Conservation (phyloP, 2,113 vertebrate species). For the Zapus hudsonius region DNA sequence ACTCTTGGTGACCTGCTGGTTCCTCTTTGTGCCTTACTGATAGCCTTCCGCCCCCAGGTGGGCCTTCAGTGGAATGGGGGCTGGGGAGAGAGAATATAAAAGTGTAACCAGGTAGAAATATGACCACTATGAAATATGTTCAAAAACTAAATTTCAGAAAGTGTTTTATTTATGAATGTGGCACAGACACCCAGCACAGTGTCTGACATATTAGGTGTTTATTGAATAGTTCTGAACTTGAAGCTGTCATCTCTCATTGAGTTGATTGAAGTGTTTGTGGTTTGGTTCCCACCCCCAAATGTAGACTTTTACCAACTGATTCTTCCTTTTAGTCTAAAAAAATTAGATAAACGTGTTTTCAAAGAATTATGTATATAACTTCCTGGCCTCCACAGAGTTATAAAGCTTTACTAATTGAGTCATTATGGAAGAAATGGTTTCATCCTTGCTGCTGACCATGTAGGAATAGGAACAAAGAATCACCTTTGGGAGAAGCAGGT, state of each 20-base stretch:
- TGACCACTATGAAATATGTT: no score
- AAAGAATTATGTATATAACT: constrained; percentile 12
- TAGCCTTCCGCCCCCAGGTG: background rate
- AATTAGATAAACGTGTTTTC: constrained; percentile 15
- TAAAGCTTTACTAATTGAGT: constrained; percentile 17
- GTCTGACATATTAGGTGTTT: background rate
- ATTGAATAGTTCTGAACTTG: background rate
- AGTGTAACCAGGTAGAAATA: no score
- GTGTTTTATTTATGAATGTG: background rate
- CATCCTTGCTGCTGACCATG: background rate
- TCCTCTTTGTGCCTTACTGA: background rate
- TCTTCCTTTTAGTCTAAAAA: background rate
- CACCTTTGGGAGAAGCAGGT: background rate
- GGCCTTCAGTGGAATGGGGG: no score
- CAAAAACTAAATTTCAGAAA: no score
- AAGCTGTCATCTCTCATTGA: background rate
- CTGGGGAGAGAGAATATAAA: no score
- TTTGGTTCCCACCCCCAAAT: constrained; percentile 4
- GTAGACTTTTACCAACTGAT: constrained; percentile 27
- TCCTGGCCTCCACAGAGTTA: background rate
- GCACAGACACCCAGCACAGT: background rate
- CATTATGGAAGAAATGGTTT: background rate
- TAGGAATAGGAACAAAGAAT: background rate
- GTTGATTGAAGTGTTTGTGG: background rate
- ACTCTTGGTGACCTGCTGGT: background rate